Evolutionary conservation across 2,797 vertebrate genomes (phyloP).

Genomic region (Aeoliscus strigatus): DNA sequence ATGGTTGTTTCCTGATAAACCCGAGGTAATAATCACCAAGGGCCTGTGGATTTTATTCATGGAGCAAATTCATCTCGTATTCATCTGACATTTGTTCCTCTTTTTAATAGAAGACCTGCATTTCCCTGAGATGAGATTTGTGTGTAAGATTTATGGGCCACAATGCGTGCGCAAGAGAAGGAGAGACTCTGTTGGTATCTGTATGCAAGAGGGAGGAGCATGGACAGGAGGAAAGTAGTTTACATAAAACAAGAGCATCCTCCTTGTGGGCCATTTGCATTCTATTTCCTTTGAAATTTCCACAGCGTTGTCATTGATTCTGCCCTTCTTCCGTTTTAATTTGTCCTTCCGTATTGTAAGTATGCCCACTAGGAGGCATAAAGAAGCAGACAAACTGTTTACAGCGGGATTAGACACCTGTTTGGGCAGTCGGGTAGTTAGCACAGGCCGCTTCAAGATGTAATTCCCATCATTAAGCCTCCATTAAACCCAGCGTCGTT

Average conservation of each 20-base stretch:
- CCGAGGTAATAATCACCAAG: slow-evolving; percentile 49
- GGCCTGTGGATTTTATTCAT: slow-evolving; percentile 56
- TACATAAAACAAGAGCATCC: slow-evolving; percentile 19
- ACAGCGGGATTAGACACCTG: slow-evolving; percentile 40
- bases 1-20: slow-evolving; percentile 48
- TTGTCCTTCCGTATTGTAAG: slow-evolving; percentile 21
- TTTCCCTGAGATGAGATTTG: slow-evolving; percentile 56
- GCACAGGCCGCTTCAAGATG: slow-evolving; percentile 32
- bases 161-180: slow-evolving; percentile 27
- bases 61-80: slow-evolving; percentile 55
- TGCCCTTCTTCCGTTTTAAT: not conserved
- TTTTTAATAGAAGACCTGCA: slow-evolving; percentile 53
- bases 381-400: slow-evolving; percentile 16
- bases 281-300: slow-evolving; percentile 19
- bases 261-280: slow-evolving; percentile 17
- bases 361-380: slow-evolving; percentile 59
- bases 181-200: not conserved
- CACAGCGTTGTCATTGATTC: slow-evolving; percentile 4
- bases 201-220: slow-evolving; percentile 8
- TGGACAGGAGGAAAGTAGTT: slow-evolving; percentile 20
- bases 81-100: slow-evolving; percentile 43
- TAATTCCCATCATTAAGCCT: slow-evolving; percentile 34
- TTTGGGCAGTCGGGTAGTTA: slow-evolving; percentile 27
- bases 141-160: slow-evolving; percentile 49
- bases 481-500: not conserved